Conservation (phyloP, 2,797 vertebrate genomes). For the Somateria mollissima region DNA sequence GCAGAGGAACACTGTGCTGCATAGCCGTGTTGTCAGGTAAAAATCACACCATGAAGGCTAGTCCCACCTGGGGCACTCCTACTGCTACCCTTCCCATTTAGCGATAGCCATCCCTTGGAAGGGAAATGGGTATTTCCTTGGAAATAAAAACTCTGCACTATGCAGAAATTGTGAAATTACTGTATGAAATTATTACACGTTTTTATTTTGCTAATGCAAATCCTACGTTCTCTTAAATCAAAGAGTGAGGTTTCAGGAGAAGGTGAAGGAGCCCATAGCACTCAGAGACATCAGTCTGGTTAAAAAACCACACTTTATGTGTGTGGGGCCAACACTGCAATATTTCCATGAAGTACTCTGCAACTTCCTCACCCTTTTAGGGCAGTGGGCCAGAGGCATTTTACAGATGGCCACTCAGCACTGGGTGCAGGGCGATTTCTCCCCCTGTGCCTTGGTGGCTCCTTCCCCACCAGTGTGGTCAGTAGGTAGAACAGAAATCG, state of each 20-base stretch:
- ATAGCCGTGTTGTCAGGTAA: background rate
- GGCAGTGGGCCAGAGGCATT: fast-evolving
- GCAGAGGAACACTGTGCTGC: background rate
- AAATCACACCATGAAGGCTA: background rate
- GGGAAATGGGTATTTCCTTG: background rate
- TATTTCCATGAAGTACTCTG: background rate
- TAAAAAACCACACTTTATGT: background rate
- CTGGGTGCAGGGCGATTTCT: background rate
- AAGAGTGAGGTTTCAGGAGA: background rate
- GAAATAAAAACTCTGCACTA: background rate
- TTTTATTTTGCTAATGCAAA: background rate
- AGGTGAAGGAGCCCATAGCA: background rate
- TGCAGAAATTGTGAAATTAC: background rate
- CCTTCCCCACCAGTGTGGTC: background rate
- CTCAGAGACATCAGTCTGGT: background rate
- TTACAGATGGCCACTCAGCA: background rate
- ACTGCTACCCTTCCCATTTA: background rate
- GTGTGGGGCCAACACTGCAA: background rate
- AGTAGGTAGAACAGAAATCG: background rate
- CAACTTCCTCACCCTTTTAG: background rate
- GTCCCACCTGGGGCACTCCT: background rate
- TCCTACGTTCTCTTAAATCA: background rate
- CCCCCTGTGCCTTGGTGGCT: no score
- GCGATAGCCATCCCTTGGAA: background rate
- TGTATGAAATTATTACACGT: background rate